Evolutionary conservation across 1,140 invertebrate species (phyloP), one percentile per base, ranked within the genome.

Genomic region (Bombus confusus): DNA sequence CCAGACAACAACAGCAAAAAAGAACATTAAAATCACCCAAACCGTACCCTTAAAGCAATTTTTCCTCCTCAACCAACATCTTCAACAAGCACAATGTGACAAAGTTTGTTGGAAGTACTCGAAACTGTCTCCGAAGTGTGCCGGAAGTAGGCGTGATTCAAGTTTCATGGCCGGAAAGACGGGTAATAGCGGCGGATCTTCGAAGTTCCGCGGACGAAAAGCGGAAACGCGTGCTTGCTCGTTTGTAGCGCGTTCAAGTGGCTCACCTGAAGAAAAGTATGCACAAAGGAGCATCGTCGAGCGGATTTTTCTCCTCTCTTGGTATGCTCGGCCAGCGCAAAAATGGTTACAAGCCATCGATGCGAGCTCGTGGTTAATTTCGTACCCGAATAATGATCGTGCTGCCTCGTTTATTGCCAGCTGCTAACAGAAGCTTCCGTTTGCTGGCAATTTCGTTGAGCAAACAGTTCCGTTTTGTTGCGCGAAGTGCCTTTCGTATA

Each of bases 331-430:
- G 1, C n/a, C 52, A 5, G 25, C 57, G 28, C 69, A 68, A 52
- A 73, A 81, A 15, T 18, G n/a, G 28, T 62, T 9, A 37, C 41
- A 43, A 41, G 18, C 66, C 80, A 62, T 68, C 80, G 85, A 86
- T 86, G 72, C 37, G 57, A 74, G 57, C 57, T 69, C 73, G 85
- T 66, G 64, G 66, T 86, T 86, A 83, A 83, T 86, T 83, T 62
- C 80, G 47, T 57, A 72, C 31, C 37, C 43, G 76, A 57, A 77
- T 84, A 84, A 84, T 71, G 66, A 84, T 72, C 76, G 31, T 34
- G 31, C 41, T 62, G 39, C 37, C 39, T 37, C 82, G 52, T 84
- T 79, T 59, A 39, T 79, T 71, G 34, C 43, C 34, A 28, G 66
- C n/a, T 28, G 76, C 34, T 52, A 77, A 77, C 73, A 22, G 68